These are phyloP conservation scores for Rynchops niger DNA, from an alignment of 2,113 vertebrate species.

Conservation along the genomic window DNA sequence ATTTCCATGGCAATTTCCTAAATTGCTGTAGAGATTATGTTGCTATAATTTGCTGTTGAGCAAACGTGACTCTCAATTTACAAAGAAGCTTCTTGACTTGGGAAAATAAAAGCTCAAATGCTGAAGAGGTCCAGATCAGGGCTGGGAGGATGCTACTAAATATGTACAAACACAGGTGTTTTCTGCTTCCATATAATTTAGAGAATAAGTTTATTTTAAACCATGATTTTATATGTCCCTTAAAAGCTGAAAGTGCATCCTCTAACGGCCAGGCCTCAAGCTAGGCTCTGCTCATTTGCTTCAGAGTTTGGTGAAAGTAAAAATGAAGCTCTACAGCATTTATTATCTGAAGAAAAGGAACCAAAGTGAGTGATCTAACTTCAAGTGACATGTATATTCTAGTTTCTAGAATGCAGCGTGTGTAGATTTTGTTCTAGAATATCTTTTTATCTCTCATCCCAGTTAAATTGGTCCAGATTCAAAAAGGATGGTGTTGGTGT, in stretches of 20 bases:
- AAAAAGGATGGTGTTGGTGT: fast-evolving
- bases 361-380: not conserved
- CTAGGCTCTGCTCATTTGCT: not conserved
- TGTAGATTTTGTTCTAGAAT: not conserved
- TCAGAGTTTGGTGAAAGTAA: not conserved
- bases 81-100: not conserved
- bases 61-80: not conserved
- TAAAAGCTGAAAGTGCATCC: not conserved
- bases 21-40: fast-evolving
- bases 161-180: not conserved
- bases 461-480: not conserved
- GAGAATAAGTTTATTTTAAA: not conserved
- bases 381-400: not conserved
- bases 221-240: not conserved
- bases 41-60: not conserved
- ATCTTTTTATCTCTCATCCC: not conserved
- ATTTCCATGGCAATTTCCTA: not conserved
- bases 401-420: fast-evolving
- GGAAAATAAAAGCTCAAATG: not conserved
- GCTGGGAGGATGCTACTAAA: not conserved
- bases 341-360: not conserved
- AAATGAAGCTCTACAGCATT: not conserved
- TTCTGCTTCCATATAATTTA: not conserved
- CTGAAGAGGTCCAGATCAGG: not conserved
- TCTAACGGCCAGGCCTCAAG: not conserved